These are phyloP conservation scores for Chascanopsetta lugubris DNA, from an alignment of 2,113 vertebrate genomes.

Conservation along the genomic window DNA sequence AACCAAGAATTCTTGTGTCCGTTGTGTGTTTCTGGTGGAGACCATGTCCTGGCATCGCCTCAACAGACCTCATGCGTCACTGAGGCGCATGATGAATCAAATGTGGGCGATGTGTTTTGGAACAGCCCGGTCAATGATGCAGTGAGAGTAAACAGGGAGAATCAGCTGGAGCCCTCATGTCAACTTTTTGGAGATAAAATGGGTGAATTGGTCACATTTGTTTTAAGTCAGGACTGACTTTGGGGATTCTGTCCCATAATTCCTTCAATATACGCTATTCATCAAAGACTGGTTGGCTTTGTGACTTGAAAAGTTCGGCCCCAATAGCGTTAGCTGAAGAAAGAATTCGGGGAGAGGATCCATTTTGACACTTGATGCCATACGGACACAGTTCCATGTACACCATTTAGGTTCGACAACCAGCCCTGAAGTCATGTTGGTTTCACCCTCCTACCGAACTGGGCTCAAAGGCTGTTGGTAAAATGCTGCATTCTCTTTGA, in stretches of 20 bases:
- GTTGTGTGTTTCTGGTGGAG: conserved; percentile 8
- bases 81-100: conserved; percentile 49
- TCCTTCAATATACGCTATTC: too few relatives aligned
- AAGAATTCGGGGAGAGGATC: not conserved
- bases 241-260: too few relatives aligned
- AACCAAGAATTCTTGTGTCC: not conserved
- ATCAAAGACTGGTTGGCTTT: too few relatives aligned
- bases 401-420: not conserved
- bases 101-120: conserved; percentile 49
- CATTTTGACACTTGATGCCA: not conserved
- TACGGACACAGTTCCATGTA: not conserved
- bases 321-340: too few relatives aligned
- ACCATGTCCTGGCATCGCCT: conserved; percentile 17
- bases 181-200: too few relatives aligned
- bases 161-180: too few relatives aligned
- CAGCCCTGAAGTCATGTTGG: not conserved
- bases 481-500: not conserved
- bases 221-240: too few relatives aligned
- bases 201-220: too few relatives aligned
- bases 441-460: conserved; percentile 1
- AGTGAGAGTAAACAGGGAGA: too few relatives aligned
- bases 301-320: too few relatives aligned
- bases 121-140: too few relatives aligned
- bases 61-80: conserved; percentile 36
- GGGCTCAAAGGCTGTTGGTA: not conserved